Evolutionary conservation across 2,797 vertebrate species (phyloP), one percentile per base, ranked within the genome.

Genomic region (Avahi laniger): DNA sequence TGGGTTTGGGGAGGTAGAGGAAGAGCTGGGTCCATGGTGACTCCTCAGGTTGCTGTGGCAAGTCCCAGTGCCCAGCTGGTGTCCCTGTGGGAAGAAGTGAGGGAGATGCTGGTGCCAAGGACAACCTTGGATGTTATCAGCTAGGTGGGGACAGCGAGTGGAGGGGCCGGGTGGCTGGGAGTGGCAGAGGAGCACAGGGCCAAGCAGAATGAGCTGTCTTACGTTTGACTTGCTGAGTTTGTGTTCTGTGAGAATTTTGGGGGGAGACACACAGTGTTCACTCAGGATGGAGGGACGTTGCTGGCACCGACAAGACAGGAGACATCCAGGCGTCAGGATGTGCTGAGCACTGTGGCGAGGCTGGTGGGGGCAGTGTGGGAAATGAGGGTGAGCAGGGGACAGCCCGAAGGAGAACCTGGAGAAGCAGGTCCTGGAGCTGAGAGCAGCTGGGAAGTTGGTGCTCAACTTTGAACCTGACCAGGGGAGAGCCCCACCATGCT

Each of bases 1-100:
- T 22, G 54, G 70, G 43, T 8, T 6, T 0, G 24, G 10, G 24
- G 54, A 52, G 4, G 65, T 63, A 43, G 69, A 50, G 78, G 30
- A 33, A 28, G 22, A 43, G 17, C 52, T 3, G 11, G 30, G 54
- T 43, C 9, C 0, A 3, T n/a, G n/a, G 10, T 4, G 14, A 4
- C 12, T 52, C 26, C 63, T 59, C 9, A 38, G 61, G 48, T 43
- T 41, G 22, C 28, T n/a, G 4, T 26, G 43, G 12, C 41, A 30
- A 50, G 52, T 65, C 72, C 38, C 59, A 3, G 2, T 14, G 18
- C 43, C 41, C 14, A 15, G 18, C 14, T 30, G 26, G 2, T 67
- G 10, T 38, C 12, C 33, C 0, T 15, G n/a, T 33, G n/a, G n/a
- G n/a, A n/a, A n/a, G n/a, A n/a, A n/a, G n/a, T n/a, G 72, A 70